Percentiles rank a stretch among this genome's conserved stretches.
These are phyloP conservation scores for Conus betulinus DNA, from an alignment of 1,140 invertebrate species.

Conservation along the genomic window DNA sequence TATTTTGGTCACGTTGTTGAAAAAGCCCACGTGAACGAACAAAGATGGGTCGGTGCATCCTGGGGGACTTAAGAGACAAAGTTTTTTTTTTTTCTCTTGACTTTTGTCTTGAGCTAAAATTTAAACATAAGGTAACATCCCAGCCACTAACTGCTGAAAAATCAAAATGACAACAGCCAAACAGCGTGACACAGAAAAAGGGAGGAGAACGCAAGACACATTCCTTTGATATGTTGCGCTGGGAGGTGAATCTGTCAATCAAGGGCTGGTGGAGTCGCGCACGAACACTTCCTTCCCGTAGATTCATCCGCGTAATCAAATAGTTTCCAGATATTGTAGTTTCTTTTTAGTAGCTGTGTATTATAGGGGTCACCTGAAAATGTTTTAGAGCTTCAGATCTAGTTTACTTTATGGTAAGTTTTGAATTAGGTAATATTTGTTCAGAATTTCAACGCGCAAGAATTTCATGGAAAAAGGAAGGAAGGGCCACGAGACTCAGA, in stretches of 20 bases:
- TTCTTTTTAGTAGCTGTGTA: not conserved
- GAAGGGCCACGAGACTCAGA: slow-evolving; percentile 28
- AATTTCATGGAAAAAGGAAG: slow-evolving; percentile 22
- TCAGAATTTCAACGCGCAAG: not conserved
- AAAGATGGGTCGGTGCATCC: not conserved
- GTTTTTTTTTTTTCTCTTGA: not conserved
- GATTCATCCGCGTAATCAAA: slow-evolving; percentile 6
- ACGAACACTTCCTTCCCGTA: not conserved
- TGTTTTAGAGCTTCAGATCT: too few species aligned
- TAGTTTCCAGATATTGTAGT: not conserved
- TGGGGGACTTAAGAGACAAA: not conserved
- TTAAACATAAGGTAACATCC: not conserved
- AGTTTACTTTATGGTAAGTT: not conserved
- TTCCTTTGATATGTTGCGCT: slow-evolving; percentile 29
- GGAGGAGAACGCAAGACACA: slow-evolving; percentile 31
- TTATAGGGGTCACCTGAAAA: not conserved
- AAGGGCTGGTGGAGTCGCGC: slow-evolving; percentile 18
- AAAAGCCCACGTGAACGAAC: slow-evolving; percentile 5
- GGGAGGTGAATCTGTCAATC: slow-evolving; percentile 38
- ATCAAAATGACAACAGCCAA: not conserved
- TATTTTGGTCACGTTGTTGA: not conserved
- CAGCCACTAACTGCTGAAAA: too few species aligned
- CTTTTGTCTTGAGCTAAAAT: not conserved
- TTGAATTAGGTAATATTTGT: not conserved
- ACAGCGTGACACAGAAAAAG: not conserved